Evolutionary conservation across 2,888 invertebrate species (phyloP).

Genomic region (Parelbella ahira): DNA sequence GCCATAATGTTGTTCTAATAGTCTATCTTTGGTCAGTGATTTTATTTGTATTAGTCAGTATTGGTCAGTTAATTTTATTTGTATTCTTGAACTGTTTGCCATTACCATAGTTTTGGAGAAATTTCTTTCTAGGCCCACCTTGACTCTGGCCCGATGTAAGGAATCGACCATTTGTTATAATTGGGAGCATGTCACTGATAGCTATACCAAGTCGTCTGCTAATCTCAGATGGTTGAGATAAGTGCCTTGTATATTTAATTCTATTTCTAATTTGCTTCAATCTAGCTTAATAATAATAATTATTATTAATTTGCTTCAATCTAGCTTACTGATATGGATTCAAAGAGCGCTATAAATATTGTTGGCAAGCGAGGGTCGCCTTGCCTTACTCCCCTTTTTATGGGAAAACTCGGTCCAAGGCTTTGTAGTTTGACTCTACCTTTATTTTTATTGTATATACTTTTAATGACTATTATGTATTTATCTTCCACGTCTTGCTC

Average conservation of each 20-base stretch:
- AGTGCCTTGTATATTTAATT: not conserved
- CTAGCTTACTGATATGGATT: not conserved
- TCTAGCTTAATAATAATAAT: not conserved
- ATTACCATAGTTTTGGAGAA: too few relatives aligned
- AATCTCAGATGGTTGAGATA: conserved; percentile 2
- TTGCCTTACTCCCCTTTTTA: conserved; percentile 7
- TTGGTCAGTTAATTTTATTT: too few relatives aligned
- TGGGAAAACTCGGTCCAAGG: conserved; percentile 9
- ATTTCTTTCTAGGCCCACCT: too few relatives aligned
- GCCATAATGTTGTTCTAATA: too few relatives aligned
- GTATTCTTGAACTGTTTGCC: too few relatives aligned
- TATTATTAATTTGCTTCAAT: too few relatives aligned
- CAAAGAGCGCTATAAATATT: conserved; percentile 1
- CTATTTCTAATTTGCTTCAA: too few relatives aligned
- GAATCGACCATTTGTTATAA: too few relatives aligned
- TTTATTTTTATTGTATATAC: conserved; percentile 9
- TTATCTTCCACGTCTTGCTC: conserved; percentile 3
- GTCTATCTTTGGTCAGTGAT: too few relatives aligned
- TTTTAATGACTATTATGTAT: not conserved
- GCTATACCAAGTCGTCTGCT: conserved; percentile 37
- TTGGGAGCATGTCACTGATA: too few relatives aligned
- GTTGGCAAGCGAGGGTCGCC: conserved; percentile 7
- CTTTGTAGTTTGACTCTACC: conserved; percentile 18
- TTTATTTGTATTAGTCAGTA: too few relatives aligned
- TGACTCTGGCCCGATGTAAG: too few relatives aligned